phyloP scores from a whole-genome alignment of 2,113 vertebrate genomes.

The Ahaetulla prasina region DNA sequence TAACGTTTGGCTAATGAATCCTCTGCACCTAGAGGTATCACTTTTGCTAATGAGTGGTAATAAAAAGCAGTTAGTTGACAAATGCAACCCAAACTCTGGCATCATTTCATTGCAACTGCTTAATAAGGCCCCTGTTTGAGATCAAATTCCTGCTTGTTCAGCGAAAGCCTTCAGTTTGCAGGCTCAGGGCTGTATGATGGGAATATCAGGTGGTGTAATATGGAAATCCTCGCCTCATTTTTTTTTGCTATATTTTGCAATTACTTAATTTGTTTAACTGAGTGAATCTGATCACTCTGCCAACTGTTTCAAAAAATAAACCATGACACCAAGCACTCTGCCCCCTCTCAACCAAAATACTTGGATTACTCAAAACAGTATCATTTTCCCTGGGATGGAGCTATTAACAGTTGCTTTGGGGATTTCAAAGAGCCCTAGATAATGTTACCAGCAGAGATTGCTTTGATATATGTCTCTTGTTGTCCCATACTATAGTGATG shows the following conservation, averaged over 20 bases:
- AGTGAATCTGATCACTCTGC: conserved; percentile 69
- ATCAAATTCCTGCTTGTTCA: conserved; percentile 80
- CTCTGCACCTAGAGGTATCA: conserved; percentile 66
- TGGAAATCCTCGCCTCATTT: conserved; percentile 83
- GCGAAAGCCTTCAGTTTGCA: conserved; percentile 73
- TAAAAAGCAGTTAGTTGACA: conserved; percentile 77
- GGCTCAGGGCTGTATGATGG: conserved; percentile 71
- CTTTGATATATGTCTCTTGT: conserved; percentile 16
- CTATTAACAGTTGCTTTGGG: conserved; percentile 75
- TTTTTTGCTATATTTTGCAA: conserved; percentile 72
- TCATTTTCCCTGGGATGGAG: conserved; percentile 76
- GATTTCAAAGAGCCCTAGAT: conserved; percentile 56
- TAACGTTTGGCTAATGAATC: conserved; percentile 71
- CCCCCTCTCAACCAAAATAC: conserved; percentile 50
- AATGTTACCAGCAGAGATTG: conserved; percentile 61
- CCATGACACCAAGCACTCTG: conserved; percentile 68
- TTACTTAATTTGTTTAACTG: conserved; percentile 82
- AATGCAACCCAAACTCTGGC: conserved; percentile 66
- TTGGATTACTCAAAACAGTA: conserved; percentile 61
- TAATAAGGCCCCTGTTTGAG: conserved; percentile 74
- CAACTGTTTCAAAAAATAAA: conserved; percentile 71
- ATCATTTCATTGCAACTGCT: conserved; percentile 75
- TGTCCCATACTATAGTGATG: conserved; percentile 17
- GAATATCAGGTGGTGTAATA: conserved; percentile 84
- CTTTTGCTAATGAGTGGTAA: conserved; percentile 80